Percentiles rank a stretch among this genome's conserved stretches.
These are phyloP conservation scores for Emys orbicularis DNA, from an alignment of 2,797 vertebrate species.

Conservation along the genomic window DNA sequence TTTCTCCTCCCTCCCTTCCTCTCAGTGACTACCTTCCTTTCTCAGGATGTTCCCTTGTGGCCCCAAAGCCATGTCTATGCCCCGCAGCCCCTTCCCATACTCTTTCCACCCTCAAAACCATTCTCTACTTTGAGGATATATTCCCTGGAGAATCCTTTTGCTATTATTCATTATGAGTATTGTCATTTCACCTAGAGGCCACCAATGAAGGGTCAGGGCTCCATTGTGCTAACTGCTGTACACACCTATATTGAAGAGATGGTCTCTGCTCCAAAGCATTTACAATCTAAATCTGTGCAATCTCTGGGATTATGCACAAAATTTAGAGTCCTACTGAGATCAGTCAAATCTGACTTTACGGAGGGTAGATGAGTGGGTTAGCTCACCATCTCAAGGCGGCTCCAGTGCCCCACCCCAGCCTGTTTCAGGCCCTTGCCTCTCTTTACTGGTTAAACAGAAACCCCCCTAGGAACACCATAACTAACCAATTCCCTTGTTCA, in stretches of 20 bases:
- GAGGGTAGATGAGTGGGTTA: accelerated
- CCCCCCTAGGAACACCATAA: neutral
- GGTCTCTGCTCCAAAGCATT: neutral
- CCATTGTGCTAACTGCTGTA: neutral
- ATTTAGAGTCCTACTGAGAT: neutral
- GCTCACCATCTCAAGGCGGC: neutral
- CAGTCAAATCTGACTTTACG: neutral
- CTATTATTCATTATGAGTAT: neutral
- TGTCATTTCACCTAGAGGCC: neutral
- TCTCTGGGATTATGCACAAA: neutral
- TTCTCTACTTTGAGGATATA: neutral
- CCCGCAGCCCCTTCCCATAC: neutral
- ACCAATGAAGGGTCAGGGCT: neutral
- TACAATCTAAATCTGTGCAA: neutral
- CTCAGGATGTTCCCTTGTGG: neutral
- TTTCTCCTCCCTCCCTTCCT: constrained; percentile 6
- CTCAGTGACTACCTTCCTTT: neutral
- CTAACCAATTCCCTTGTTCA: neutral
- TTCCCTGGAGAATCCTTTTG: neutral
- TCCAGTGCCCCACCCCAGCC: neutral
- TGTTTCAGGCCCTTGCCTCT: neutral
- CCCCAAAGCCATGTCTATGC: neutral
- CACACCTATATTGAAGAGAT: neutral
- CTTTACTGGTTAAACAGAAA: neutral
- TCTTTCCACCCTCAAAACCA: neutral